phyloP scores from a whole-genome alignment of 2,888 invertebrate species.

The Latrodectus hesperus region DNA sequence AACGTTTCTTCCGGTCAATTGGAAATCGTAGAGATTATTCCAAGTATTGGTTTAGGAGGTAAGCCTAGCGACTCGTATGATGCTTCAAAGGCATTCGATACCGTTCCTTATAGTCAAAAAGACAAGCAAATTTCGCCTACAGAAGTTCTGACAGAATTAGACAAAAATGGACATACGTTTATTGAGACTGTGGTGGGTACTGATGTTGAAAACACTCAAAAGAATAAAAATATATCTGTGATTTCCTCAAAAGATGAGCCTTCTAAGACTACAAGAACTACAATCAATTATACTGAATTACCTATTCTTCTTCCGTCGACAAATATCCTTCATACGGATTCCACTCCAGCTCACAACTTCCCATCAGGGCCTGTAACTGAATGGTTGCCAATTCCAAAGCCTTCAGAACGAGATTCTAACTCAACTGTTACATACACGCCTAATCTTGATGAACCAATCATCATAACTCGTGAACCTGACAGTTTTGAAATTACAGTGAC shows the following conservation, averaged over 20 bases:
- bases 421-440: constrained; percentile 26
- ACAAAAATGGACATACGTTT: constrained; percentile 54
- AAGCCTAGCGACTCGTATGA: not conserved
- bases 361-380: constrained; percentile 70
- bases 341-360: not conserved
- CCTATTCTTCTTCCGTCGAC: constrained; percentile 50
- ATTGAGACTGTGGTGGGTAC: constrained; percentile 34
- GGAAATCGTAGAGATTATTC: constrained; percentile 52
- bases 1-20: constrained; percentile 46
- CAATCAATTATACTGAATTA: constrained; percentile 37
- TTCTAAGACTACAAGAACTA: constrained; percentile 8
- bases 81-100: not conserved
- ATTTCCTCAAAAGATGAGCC: not conserved
- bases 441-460: constrained; percentile 67
- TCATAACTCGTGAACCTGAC: constrained; percentile 70
- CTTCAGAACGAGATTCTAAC: constrained; percentile 35
- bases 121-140: constrained; percentile 34
- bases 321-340: constrained; percentile 4
- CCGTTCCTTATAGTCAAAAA: not conserved
- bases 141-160: constrained; percentile 50
- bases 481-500: constrained; percentile 71
- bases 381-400: constrained; percentile 70
- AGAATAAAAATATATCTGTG: not conserved
- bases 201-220: not conserved
- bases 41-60: constrained; percentile 22